A percentile compares a stretch with the other conserved stretches of the same genome.
Evolutionary conservation across 2,888 invertebrate genomes (phyloP).

Genomic region (Lutraria lutraria): DNA sequence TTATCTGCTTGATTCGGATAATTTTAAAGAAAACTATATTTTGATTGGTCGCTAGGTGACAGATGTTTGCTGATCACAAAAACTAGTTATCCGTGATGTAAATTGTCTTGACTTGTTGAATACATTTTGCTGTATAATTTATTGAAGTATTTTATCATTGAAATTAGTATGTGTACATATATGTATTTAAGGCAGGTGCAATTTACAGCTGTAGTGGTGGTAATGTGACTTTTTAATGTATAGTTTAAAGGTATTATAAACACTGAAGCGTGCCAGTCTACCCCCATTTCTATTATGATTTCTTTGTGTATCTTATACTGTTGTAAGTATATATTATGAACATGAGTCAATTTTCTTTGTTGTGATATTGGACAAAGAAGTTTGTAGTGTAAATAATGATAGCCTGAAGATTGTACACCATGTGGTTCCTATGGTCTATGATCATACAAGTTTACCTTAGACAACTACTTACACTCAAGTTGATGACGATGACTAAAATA

Average conservation of each 20-base stretch:
- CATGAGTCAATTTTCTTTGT: constrained; percentile 43
- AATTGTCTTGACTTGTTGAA: constrained; percentile 36
- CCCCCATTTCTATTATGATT: background rate
- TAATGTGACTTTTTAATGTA: background rate
- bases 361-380: constrained; percentile 32
- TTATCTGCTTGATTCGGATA: background rate
- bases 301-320: constrained; percentile 16
- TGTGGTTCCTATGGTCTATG: constrained; percentile 33
- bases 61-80: constrained; percentile 29
- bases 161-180: background rate
- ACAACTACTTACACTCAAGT: background rate
- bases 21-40: constrained; percentile 1
- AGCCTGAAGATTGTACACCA: constrained; percentile 33
- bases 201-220: background rate
- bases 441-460: background rate
- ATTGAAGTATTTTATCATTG: constrained; percentile 34
- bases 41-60: constrained; percentile 37
- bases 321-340: constrained; percentile 17
- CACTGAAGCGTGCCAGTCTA: constrained; percentile 5
- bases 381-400: constrained; percentile 37
- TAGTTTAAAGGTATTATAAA: constrained; percentile 11
- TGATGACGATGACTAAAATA: background rate
- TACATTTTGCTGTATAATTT: constrained; percentile 25
- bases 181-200: constrained; percentile 11
- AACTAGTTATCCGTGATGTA: constrained; percentile 14